Percentiles rank a stretch among this genome's conserved stretches.
These are phyloP conservation scores for Sphaerophoria rueppellii DNA, from an alignment of 2,888 invertebrate genomes.

Conservation along the genomic window DNA sequence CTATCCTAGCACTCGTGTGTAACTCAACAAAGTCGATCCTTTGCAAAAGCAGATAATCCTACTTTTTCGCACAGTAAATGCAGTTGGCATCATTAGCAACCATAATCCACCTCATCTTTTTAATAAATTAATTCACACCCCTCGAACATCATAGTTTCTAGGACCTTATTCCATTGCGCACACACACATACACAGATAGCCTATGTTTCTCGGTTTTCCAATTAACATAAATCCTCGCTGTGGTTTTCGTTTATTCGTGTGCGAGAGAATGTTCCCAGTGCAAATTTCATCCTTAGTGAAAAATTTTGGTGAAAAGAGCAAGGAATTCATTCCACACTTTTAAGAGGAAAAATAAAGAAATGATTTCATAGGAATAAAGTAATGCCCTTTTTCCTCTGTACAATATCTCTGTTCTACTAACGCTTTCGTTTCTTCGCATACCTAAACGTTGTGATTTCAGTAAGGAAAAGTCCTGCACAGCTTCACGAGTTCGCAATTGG, in stretches of 20 bases:
- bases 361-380: too few species aligned
- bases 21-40: constrained; percentile 9
- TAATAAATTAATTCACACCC: constrained; percentile 62
- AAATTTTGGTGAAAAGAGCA: too few species aligned
- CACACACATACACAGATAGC: background rate
- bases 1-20: background rate
- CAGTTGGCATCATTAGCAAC: constrained; percentile 58
- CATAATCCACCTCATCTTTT: constrained; percentile 32
- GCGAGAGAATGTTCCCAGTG: background rate
- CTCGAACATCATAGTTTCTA: background rate
- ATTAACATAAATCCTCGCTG: constrained; percentile 26
- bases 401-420: too few species aligned
- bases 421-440: too few species aligned
- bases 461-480: too few species aligned
- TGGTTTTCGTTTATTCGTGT: background rate
- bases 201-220: constrained; percentile 26
- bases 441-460: too few species aligned
- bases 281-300: too few species aligned
- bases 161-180: too few species aligned
- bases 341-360: too few species aligned
- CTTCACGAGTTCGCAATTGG: too few species aligned
- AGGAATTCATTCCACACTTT: too few species aligned
- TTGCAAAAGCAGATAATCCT: constrained; percentile 27
- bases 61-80: constrained; percentile 39
- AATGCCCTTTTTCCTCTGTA: too few species aligned